phyloP scores from a whole-genome alignment of 2,888 invertebrate species.

The Sinohyriopsis cumingii region DNA sequence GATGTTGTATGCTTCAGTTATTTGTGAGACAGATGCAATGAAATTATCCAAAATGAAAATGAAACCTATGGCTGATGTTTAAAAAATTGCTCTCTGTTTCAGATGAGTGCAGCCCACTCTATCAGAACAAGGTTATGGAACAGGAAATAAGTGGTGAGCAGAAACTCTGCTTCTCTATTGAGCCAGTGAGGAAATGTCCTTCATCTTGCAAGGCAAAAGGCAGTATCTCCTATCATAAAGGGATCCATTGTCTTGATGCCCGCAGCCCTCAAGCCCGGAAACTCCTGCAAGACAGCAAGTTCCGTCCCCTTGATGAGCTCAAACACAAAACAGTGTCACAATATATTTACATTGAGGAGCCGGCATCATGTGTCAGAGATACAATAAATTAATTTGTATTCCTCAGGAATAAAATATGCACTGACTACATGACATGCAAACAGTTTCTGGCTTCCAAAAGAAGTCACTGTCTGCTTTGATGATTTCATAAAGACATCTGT shows the following conservation, averaged over 20 bases:
- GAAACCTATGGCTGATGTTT: no score
- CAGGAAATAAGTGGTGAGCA: conserved; percentile 3
- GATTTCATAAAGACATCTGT: no score
- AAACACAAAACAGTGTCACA: conserved; percentile 7
- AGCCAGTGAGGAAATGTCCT: conserved; percentile 35
- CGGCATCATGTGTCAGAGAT: no score
- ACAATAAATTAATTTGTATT: no score
- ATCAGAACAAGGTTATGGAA: conserved; percentile 14
- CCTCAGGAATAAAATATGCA: no score
- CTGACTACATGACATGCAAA: no score
- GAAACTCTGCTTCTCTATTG: conserved; percentile 36
- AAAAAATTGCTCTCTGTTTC: conserved; percentile 1
- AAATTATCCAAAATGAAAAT: no score
- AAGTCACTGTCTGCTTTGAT: no score
- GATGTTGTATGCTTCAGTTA: no score
- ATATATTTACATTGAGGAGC: no score
- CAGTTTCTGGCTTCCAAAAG: no score
- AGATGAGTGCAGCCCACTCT: conserved; percentile 18
- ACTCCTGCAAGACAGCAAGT: conserved; percentile 12
- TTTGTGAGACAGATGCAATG: no score
- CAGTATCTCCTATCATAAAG: conserved; percentile 13
- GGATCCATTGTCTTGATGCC: conserved; percentile 25
- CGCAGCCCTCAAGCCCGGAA: conserved; percentile 5
- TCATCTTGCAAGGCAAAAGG: conserved; percentile 16
- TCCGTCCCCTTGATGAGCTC: conserved; percentile 18